Evolutionary conservation across 2,888 invertebrate species (phyloP), one percentile per base, ranked within the genome.

Genomic region (Mesoligia furuncula): DNA sequence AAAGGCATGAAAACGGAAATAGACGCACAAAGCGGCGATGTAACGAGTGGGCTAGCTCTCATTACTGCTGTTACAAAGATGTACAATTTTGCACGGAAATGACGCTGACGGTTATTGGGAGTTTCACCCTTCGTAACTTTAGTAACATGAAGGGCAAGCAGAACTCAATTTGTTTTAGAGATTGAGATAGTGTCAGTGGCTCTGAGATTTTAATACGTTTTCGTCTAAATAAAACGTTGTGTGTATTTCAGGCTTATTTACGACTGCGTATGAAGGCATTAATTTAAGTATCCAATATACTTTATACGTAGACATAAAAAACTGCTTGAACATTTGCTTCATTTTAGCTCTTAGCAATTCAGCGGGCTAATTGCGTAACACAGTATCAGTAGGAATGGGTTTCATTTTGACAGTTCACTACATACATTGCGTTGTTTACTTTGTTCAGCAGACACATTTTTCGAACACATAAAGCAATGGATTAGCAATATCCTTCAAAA

Each of bases 1-100:
- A 83, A 87, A 89, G 86, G 77, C 81, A 83, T 79, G 73, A 80
- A 81, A 85, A 75, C 87, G 89, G 89, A 90, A 90, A 90, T 88
- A 83, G 81, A 81, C 81, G 85, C 78, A 89, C 88, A 90, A 90
- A 88, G 89, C 81, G 83, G 73, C 80, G 79, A 71, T 83, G 84
- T 84, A 89, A 86, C 88, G 88, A 89, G 87, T 82, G 80, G 83
- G 78, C 87, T 66, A 79, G 80, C 86, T 77, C 88, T 89, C 89
- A 88, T 89, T 89, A 89, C 87, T 54, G 61, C 68, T 74, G 57
- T 74, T 51, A 89, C 87, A 88, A 84, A 85, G 86, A 89, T 85
- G 77, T 82, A 88, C 85, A 82, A 82, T 87, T 87, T 82, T 67
- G 74, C 75, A 81, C 83, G 83, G 87, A 88, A 85, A 86, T 80